These are phyloP conservation scores for Ageneiosus marmoratus DNA, from an alignment of 2,113 vertebrate species.

Conservation along the genomic window DNA sequence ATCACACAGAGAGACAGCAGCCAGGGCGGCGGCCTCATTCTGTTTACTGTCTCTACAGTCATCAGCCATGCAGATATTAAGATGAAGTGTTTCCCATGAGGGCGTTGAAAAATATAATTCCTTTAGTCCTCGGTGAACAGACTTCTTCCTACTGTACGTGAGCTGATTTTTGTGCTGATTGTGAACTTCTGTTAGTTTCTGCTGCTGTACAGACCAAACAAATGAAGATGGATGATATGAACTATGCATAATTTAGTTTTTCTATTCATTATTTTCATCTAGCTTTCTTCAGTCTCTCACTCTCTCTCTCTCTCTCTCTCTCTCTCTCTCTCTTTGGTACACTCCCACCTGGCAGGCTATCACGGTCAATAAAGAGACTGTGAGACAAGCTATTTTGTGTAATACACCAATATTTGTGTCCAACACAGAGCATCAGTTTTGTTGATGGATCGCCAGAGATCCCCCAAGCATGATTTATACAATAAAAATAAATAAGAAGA, in stretches of 20 bases:
- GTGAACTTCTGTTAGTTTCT: constrained; percentile 5
- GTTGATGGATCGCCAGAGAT: constrained; percentile 1
- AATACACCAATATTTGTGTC: constrained; percentile 35
- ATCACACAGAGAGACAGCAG: constrained; percentile 33
- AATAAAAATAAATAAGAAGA: not conserved
- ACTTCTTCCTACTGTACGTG: not conserved
- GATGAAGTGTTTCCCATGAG: constrained; percentile 12
- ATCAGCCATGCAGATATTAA: constrained; percentile 40
- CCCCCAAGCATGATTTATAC: not conserved
- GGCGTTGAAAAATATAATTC: not conserved
- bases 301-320: not conserved
- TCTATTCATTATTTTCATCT: not conserved
- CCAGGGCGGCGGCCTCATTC: constrained; percentile 15
- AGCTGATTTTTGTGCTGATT: not conserved
- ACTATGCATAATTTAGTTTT: constrained; percentile 17
- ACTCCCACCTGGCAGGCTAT: constrained; percentile 27
- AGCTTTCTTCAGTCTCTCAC: not conserved
- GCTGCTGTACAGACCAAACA: not conserved
- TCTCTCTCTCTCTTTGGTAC: not conserved
- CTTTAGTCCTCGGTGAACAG: not conserved
- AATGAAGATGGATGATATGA: constrained; percentile 35
- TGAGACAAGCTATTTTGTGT: constrained; percentile 24
- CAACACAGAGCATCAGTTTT: not conserved
- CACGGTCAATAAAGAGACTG: constrained; percentile 19
- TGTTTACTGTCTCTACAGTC: constrained; percentile 17